These are phyloP conservation scores for Peromyscus leucopus DNA, from an alignment of 2,113 vertebrate species.

Conservation along the genomic window DNA sequence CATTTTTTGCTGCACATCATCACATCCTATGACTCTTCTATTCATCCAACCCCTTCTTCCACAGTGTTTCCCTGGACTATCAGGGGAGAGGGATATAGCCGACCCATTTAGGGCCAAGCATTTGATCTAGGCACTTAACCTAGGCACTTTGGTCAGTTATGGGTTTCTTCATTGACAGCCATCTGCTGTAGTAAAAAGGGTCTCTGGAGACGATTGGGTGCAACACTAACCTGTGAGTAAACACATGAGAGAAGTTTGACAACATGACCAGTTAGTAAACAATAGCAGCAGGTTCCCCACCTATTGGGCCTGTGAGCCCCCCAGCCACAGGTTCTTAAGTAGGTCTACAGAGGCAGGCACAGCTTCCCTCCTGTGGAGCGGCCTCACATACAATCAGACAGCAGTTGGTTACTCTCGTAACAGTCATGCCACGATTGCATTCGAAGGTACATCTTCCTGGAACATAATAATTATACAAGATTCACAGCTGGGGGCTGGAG, in stretches of 20 bases:
- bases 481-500: neutral
- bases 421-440: too few species aligned
- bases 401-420: neutral
- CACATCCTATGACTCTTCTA: neutral
- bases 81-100: neutral
- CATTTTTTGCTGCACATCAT: neutral
- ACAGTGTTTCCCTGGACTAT: too few species aligned
- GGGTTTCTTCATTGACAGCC: neutral
- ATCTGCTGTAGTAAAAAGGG: neutral
- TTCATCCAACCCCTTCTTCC: neutral
- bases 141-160: neutral
- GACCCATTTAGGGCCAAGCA: neutral
- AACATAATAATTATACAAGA: neutral
- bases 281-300: neutral
- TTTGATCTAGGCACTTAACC: neutral
- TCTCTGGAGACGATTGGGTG: neutral
- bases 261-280: neutral
- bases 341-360: neutral
- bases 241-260: neutral
- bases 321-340: neutral
- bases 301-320: neutral
- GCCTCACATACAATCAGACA: neutral
- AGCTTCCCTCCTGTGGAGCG: neutral
- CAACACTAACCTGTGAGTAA: neutral
- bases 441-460: neutral